Evolutionary conservation across 2,113 vertebrate genomes (phyloP).

Genomic region (Dasyprocta punctata): DNA sequence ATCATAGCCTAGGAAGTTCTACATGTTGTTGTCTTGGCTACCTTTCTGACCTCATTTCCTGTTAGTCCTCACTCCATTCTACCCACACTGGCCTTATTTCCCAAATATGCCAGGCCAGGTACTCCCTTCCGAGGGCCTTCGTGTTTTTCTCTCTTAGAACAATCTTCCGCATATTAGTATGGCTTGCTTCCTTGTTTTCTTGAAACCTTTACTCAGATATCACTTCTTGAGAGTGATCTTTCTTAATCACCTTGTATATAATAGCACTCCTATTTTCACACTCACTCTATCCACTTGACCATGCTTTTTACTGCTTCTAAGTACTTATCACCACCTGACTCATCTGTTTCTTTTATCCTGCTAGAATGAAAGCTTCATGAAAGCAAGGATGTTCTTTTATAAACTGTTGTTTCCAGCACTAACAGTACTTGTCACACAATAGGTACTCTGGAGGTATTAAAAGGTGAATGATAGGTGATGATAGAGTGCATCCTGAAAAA

Average conservation of each 20-base stretch:
- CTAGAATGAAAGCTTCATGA: conserved; percentile 50
- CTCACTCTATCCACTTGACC: neutral
- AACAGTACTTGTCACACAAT: conserved; percentile 4
- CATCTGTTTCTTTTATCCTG: conserved; percentile 21
- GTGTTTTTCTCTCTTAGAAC: neutral
- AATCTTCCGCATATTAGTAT: neutral
- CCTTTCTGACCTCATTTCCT: neutral
- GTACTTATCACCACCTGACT: neutral
- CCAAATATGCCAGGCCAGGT: neutral
- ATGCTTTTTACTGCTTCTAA: conserved; percentile 22
- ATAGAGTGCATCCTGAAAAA: conserved; percentile 31
- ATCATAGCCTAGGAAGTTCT: neutral
- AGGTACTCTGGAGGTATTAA: conserved; percentile 35
- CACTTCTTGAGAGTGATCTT: neutral
- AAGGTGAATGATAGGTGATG: neutral
- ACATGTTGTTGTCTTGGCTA: neutral
- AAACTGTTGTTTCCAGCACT: neutral
- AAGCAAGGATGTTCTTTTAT: conserved; percentile 4
- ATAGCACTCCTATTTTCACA: neutral
- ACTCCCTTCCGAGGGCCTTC: neutral
- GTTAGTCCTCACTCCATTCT: neutral
- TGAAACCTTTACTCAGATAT: conserved; percentile 13
- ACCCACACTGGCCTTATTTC: neutral
- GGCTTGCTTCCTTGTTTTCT: conserved; percentile 14
- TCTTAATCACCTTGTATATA: neutral